Evolutionary conservation across 2,113 vertebrate genomes (phyloP), one percentile per base, ranked within the genome.

Genomic region (Phaethon lepturus): DNA sequence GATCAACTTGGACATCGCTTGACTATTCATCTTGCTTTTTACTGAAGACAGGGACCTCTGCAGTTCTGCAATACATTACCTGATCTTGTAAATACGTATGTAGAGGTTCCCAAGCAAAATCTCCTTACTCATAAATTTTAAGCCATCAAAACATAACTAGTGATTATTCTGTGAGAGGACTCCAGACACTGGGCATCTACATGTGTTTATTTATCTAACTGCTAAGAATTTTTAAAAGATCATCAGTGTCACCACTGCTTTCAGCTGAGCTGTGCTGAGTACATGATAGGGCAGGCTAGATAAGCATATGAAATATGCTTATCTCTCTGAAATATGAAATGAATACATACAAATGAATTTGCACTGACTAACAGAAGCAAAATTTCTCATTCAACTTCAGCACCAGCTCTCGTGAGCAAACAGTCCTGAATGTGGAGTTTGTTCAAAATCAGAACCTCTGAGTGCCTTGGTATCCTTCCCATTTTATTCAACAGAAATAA

Each of bases 31-130:
- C 29, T 17, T 49, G 33, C 13, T 82, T 84, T 97, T 96, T 94
- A 90, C 52, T 88, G 80, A 95, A 91, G 62, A 95, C 84, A 74
- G 63, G 75, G 60, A 75, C 47, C 16, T 83, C 78, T 55, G 94
- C 31, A 95, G 84, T 85, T 96, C 95, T 95, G 76, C 40, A 92
- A 68, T 68, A 87, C 42, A 59, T 72, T 92, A 79, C 33, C 49
- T 92, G 82, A 33, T 64, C 40, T 77, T 90, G 56, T 53, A 90
- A 92, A 66, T 40, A 62, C 1, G 1, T 11, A 5, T 20, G 22
- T 19, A 82, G 44, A 50, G 31, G 29, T 66, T 85, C 28, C 35
- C 23, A 60, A 91, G 40, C 2, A 90, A 90, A 87, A 79, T 23
- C 14, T 79, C 42, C 49, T 26, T 44, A 47, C 33, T 75, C 14